Base-by-base conservation (phyloP, 2,888 invertebrate species). In the Mechanitis messenoides region DNA sequence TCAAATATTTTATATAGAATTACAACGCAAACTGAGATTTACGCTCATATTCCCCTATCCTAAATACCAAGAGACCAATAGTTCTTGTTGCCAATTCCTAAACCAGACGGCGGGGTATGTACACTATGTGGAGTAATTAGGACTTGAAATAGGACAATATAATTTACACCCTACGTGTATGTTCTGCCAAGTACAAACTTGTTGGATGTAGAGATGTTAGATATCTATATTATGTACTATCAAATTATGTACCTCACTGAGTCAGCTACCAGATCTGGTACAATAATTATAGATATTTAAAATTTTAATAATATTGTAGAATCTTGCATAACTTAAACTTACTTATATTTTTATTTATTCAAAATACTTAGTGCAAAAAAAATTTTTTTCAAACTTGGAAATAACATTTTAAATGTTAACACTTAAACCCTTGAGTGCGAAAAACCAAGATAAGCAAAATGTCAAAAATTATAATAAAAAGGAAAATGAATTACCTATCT, bases 91-190 rank as follows among this genome's bases (percentile, higher is more conserved):
- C 61, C 57, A 66, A 62, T 61, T 61, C 45, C 61, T 50, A 60
- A 12, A 46, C 35, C 56, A 65, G 61, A 33, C 58, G 62, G 62
- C 55, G 55, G 53, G 38, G 46, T 53, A 50, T 45, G 53, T 54
- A 64, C 61, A 64, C 53, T 56, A 66, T 61, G 55, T 47, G 47
- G 56, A 57, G 62, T 66, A 64, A 67, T 65, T 65, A 67, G 59
- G 53, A 59, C 59, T 46, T 61, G 58, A 63, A 67, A 58, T 61
- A 56, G 47, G 55, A 64, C 59, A 53, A 53, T 59, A 61, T 59
- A 63, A 65, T 63, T 63, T 61, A 66, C 47, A 31, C n/a, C 28
- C 42, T 62, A 54, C 55, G 46, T 38, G 50, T 38, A 50, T 60
- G 60, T 33, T 63, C 45, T 53, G 57, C 53, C 55, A 45, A 33